Conservation (phyloP, 2,888 invertebrate genomes). For the Rotaria macrura region DNA sequence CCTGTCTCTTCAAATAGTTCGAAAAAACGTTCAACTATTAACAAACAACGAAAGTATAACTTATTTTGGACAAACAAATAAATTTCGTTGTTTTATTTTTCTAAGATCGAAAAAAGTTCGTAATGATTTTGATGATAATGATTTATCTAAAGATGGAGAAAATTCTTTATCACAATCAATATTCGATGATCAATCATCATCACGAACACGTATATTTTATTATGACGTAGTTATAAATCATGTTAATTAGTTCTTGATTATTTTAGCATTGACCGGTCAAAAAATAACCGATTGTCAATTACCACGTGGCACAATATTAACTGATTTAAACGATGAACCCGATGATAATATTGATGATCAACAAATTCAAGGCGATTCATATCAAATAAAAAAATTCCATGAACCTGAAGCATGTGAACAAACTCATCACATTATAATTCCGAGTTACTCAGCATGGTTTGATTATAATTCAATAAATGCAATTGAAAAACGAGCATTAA, state of each 20-base stretch:
- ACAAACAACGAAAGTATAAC: background rate
- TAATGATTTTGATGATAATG: slow-evolving; percentile 2
- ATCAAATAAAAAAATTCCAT: background rate
- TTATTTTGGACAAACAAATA: background rate
- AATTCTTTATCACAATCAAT: slow-evolving; percentile 2
- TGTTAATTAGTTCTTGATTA: background rate
- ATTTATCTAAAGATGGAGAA: slow-evolving; percentile 21
- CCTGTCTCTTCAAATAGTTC: background rate
- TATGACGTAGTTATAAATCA: too few relatives aligned
- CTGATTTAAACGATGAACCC: slow-evolving; percentile 18
- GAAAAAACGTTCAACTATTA: background rate
- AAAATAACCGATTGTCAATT: slow-evolving; percentile 4
- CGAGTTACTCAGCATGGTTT: slow-evolving; percentile 93
- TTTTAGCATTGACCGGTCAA: background rate
- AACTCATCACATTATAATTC: slow-evolving; percentile 84
- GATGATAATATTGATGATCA: slow-evolving; percentile 8
- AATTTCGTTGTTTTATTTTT: background rate
- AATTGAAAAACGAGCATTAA: slow-evolving; percentile 87
- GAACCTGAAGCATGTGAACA: slow-evolving; percentile 32
- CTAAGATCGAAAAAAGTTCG: background rate
- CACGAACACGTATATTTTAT: background rate
- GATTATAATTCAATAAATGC: slow-evolving; percentile 96
- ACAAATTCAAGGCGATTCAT: background rate
- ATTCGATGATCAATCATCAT: slow-evolving; percentile 1
- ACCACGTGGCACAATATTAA: slow-evolving; percentile 14